Evolutionary conservation across 2,797 vertebrate genomes (phyloP).

Genomic region (Enteromius mattozi): DNA sequence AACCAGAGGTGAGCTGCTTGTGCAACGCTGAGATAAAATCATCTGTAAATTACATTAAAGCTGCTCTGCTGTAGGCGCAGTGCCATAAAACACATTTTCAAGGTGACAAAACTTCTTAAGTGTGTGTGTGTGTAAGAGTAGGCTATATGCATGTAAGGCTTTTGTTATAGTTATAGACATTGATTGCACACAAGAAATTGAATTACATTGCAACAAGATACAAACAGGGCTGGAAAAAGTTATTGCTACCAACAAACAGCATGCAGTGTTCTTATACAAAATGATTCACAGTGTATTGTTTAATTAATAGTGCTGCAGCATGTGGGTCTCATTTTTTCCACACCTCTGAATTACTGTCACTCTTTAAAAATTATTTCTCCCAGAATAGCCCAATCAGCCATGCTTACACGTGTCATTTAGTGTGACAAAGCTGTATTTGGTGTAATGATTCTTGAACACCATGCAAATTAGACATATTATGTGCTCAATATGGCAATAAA

Average conservation of each 20-base stretch:
- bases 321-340: background rate
- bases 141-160: conserved; percentile 35
- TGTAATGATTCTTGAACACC: conserved; percentile 54
- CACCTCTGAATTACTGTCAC: conserved; percentile 22
- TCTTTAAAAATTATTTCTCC: conserved; percentile 14
- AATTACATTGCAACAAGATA: conserved; percentile 70
- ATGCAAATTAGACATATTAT: conserved; percentile 54
- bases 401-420: conserved; percentile 53
- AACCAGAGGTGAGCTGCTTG: conserved; percentile 69
- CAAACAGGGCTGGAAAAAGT: conserved; percentile 61
- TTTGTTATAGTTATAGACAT: conserved; percentile 66
- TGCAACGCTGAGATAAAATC: conserved; percentile 72
- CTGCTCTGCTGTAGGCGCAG: conserved; percentile 61
- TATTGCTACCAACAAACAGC: background rate
- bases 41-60: conserved; percentile 70
- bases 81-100: conserved; percentile 77
- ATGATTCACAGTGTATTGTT: background rate
- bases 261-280: background rate
- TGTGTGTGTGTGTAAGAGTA: conserved; percentile 36
- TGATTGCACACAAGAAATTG: conserved; percentile 70
- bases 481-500: conserved; percentile 41
- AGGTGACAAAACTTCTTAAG: conserved; percentile 60
- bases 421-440: conserved; percentile 52
- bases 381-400: conserved; percentile 44
- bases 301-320: background rate